A percentile compares a stretch with the other conserved stretches of the same genome.
Evolutionary conservation across 2,888 invertebrate species (phyloP).

Genomic region (Thymelicus sylvestris): DNA sequence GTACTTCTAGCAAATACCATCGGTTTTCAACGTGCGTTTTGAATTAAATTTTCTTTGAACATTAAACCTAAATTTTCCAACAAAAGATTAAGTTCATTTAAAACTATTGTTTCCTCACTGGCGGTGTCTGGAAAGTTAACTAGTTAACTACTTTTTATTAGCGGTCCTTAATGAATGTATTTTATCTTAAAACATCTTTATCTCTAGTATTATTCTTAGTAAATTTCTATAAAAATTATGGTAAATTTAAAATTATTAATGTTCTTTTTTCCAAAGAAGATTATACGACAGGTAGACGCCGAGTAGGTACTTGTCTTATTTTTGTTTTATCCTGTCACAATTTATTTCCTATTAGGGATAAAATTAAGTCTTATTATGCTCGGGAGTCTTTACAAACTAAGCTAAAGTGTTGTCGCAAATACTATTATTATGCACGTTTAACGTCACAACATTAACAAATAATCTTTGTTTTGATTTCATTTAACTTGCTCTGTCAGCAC

Average conservation of each 20-base stretch:
- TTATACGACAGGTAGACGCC: no score
- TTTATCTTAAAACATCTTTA: background rate
- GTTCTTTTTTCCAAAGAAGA: no score
- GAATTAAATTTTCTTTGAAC: background rate
- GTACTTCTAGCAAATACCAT: no score
- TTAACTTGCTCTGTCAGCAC: slow-evolving; percentile 7
- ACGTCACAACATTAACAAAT: background rate
- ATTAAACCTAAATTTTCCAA: background rate
- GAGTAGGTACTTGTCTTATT: no score
- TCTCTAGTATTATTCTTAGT: background rate
- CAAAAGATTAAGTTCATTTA: background rate
- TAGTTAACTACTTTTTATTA: background rate
- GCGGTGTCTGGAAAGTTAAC: slow-evolving; percentile 1
- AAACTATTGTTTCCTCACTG: background rate
- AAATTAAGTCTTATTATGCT: no score
- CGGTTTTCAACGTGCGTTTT: no score
- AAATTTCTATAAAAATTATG: no score
- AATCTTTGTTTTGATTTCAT: slow-evolving; percentile 7
- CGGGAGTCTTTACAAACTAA: no score
- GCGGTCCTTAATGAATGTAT: background rate
- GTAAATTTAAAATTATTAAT: no score
- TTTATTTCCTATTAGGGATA: no score
- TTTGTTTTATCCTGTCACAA: no score
- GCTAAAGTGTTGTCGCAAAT: no score
- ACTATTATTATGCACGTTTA: background rate